Conservation (phyloP, 2,888 invertebrate genomes). For the Scelioninae gen. 1 region DNA sequence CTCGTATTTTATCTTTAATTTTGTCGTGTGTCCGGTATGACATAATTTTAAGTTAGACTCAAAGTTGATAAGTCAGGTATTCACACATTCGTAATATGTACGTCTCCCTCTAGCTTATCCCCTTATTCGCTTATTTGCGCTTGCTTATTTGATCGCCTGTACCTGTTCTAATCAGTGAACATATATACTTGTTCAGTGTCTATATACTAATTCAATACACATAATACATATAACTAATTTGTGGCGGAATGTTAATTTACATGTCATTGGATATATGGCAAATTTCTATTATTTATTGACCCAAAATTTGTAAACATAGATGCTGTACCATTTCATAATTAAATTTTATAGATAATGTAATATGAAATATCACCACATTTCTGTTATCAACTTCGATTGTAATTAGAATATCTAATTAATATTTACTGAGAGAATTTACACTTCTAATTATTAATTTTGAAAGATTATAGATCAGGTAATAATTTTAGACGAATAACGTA, state of each 20-base stretch:
- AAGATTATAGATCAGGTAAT: too few relatives aligned
- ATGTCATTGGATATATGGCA: neutral
- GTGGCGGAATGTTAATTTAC: constrained; percentile 32
- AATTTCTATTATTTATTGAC: neutral
- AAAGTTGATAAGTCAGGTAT: constrained; percentile 30
- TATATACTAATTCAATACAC: constrained; percentile 48
- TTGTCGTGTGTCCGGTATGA: constrained; percentile 1
- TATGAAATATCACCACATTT: too few relatives aligned
- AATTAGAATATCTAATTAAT: too few relatives aligned
- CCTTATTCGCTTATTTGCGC: constrained; percentile 56
- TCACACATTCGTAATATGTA: constrained; percentile 38
- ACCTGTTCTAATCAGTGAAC: constrained; percentile 49
- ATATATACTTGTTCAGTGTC: constrained; percentile 52
- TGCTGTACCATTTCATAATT: too few relatives aligned
- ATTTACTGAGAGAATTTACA: too few relatives aligned
- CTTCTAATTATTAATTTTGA: too few relatives aligned
- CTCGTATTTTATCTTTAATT: constrained; percentile 8
- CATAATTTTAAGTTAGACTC: constrained; percentile 25
- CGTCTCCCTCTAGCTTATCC: constrained; percentile 42
- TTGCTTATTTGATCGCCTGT: constrained; percentile 52
- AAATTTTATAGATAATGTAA: neutral
- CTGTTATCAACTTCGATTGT: too few relatives aligned
- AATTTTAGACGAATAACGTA: too few relatives aligned
- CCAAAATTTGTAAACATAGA: neutral
- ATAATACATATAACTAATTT: constrained; percentile 44